Base-by-base conservation (phyloP, 2,888 invertebrate genomes). In the Eupithecia inturbata region DNA sequence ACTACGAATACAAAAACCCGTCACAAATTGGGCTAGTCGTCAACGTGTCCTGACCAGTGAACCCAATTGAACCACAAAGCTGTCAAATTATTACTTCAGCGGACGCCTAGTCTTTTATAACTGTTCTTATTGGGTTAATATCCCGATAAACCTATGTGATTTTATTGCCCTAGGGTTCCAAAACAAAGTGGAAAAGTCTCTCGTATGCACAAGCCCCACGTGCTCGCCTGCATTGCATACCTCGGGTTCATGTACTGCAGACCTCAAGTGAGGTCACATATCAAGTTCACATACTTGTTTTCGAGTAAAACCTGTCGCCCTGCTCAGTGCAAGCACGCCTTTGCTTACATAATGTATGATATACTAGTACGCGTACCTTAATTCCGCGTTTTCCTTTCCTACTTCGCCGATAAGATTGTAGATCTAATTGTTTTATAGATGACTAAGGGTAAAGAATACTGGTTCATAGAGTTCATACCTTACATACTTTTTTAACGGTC, bases 271-370 rank as follows among this genome's bases (percentile, higher is more conserved):
- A 92, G 92, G 92, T 92, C 92, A 92, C 89, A 89, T 84, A 89
- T 89, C 92, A 92, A 92, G 92, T 92, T 92, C 92, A 92, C 84
- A 86, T 87, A 86, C 90, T 86, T 85, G 87, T 87, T 87, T 85
- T 83, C 84, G 84, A 84, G 84, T 83, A 84, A 83, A 89, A 90
- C 89, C 88, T 82, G 88, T 88, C 85, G 77, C 79, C 78, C 77
- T 66, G 79, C 78, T 77, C 80, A 75, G 78, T 9, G 26, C 73
- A 76, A 80, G 82, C 82, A 83, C 83, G 70, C 69, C 63, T 57
- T 71, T 67, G 68, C 64, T 81, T 82, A 81, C 82, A 78, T 85
- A 82, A 82, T 80, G 71, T 71, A 28, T 62, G 63, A 45, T 79
- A 19, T 74, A 62, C 36, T 49, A 62, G 33, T 64, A 33, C 9